A percentile compares a stretch with the other conserved stretches of the same genome.
Conservation (phyloP, 2,113 vertebrate genomes). For the Todiramphus saurophagus region DNA sequence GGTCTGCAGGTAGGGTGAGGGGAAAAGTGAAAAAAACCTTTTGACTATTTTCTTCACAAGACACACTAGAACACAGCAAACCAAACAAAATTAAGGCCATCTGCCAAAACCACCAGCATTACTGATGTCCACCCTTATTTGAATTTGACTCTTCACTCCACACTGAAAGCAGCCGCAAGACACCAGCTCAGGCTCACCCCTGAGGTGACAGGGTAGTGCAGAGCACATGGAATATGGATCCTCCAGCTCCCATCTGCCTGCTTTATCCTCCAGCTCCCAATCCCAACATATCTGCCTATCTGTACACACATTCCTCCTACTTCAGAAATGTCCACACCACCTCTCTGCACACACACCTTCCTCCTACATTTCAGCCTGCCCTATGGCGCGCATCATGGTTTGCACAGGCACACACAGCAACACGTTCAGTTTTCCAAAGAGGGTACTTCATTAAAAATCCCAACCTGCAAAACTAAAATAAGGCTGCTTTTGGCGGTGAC, state of each 20-base stretch:
- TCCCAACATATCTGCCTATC: not conserved
- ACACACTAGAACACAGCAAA: not conserved
- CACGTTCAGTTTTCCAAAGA: accelerated
- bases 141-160: not conserved
- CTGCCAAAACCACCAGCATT: not conserved
- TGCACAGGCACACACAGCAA: not conserved
- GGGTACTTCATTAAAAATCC: not conserved
- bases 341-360: not conserved
- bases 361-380: not conserved
- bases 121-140: not conserved
- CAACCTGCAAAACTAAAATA: not conserved
- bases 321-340: not conserved
- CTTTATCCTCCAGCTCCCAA: not conserved
- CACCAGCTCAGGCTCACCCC: not conserved
- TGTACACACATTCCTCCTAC: accelerated
- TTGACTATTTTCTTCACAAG: not conserved
- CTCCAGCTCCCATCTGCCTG: not conserved
- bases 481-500: not conserved
- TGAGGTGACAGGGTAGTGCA: not conserved
- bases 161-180: not conserved
- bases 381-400: accelerated
- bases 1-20: not conserved
- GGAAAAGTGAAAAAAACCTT: not conserved
- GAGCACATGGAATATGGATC: not conserved
- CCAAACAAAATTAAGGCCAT: not conserved